A percentile compares a stretch with the other conserved stretches of the same genome.
Evolutionary conservation across 2,888 invertebrate species (phyloP).

Genomic region (Drosophila demipolita): DNA sequence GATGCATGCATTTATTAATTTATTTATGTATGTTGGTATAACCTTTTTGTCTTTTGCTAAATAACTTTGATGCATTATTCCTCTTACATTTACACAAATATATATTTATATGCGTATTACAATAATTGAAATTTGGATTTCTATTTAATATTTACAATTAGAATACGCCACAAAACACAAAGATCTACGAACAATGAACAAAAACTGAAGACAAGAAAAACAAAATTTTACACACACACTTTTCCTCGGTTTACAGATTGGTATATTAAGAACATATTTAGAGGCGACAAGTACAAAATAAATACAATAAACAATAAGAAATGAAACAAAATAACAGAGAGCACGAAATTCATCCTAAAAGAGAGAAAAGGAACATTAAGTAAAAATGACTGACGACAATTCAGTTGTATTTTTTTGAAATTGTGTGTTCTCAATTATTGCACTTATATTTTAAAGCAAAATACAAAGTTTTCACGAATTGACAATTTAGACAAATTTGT

Average conservation of each 20-base stretch:
- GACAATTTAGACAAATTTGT: constrained; percentile 10
- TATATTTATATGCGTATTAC: constrained; percentile 11
- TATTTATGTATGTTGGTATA: constrained; percentile 11
- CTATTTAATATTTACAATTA: constrained; percentile 41
- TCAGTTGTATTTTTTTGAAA: neutral
- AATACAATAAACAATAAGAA: neutral
- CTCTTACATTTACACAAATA: constrained; percentile 24
- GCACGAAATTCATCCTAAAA: neutral
- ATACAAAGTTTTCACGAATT: constrained; percentile 11
- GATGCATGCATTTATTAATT: neutral
- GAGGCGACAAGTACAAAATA: neutral
- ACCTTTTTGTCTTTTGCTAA: constrained; percentile 15
- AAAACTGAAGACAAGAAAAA: constrained; percentile 7
- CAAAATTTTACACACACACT: constrained; percentile 1
- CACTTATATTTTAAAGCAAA: neutral
- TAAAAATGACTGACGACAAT: neutral
- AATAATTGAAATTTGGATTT: constrained; percentile 22
- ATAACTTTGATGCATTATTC: constrained; percentile 9
- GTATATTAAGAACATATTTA: neutral
- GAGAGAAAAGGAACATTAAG: neutral
- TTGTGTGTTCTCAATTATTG: neutral
- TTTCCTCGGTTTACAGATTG: neutral
- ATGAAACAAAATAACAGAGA: neutral
- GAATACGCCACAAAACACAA: constrained; percentile 23
- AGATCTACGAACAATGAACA: constrained; percentile 12